phyloP scores from a whole-genome alignment of 2,797 vertebrate genomes.

The Pseudomugil gertrudae region DNA sequence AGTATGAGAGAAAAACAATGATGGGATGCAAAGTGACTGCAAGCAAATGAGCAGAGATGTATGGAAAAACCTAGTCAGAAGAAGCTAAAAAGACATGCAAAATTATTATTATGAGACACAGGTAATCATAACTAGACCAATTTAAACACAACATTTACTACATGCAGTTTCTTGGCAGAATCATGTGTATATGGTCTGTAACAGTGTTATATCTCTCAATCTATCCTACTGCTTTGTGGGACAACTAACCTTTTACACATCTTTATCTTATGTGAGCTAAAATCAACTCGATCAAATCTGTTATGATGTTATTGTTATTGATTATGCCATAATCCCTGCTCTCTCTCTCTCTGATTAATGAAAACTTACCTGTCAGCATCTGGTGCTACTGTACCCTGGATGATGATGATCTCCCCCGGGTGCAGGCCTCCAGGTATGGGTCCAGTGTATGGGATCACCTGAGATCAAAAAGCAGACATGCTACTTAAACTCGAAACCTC shows the following conservation, averaged over 20 bases:
- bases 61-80: no score
- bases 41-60: no score
- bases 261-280: background rate
- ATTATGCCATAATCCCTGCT: no score
- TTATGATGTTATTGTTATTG: no score
- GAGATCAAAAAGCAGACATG: conserved; percentile 23
- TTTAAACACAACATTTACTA: background rate
- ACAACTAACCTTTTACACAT: background rate
- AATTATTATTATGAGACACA: background rate
- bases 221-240: background rate
- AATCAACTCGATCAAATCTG: no score
- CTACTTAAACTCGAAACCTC: background rate
- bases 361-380: conserved; percentile 87
- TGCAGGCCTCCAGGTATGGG: conserved; percentile 88
- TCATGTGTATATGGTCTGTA: no score
- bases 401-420: conserved; percentile 88
- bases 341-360: no score
- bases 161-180: no score
- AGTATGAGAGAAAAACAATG: no score
- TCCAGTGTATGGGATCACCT: conserved; percentile 90
- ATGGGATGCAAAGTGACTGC: no score
- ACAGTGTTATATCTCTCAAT: no score
- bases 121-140: background rate
- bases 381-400: conserved; percentile 86
- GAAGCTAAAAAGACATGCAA: no score